phyloP scores from a whole-genome alignment of 2,888 invertebrate genomes.

The Stenolophus ochropezus region DNA sequence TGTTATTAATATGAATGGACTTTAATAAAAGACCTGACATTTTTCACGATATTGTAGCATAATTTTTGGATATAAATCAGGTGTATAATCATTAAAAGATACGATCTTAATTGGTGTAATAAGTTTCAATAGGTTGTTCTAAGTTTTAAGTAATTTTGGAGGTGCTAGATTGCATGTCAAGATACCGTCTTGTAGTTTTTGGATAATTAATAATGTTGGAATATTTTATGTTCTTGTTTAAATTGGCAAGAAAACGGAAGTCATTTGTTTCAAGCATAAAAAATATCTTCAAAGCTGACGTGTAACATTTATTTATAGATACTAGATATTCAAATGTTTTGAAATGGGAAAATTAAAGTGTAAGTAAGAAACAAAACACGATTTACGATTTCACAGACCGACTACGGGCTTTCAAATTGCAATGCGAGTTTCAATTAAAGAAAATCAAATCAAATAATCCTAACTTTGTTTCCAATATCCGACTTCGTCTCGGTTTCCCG shows the following conservation, averaged over 20 bases:
- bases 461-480: constrained; percentile 21
- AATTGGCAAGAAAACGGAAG: background rate
- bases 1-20: background rate
- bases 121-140: constrained; percentile 14
- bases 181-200: background rate
- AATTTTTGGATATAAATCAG: constrained; percentile 11
- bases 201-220: background rate
- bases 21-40: background rate
- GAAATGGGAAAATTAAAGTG: too few relatives aligned
- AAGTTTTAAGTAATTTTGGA: constrained; percentile 31
- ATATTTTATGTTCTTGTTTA: background rate
- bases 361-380: too few relatives aligned
- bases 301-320: too few relatives aligned
- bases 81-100: constrained; percentile 1
- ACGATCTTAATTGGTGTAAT: constrained; percentile 18
- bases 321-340: too few relatives aligned
- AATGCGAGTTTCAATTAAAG: constrained; percentile 4
- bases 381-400: too few relatives aligned
- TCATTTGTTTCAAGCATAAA: too few relatives aligned
- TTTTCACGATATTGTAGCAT: background rate
- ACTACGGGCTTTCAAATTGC: background rate
- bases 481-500: background rate
- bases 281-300: too few relatives aligned
- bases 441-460: constrained; percentile 1
- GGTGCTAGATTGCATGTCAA: constrained; percentile 8